Conservation (phyloP, 2,888 invertebrate species). For the Agonopterix subpropinquella region DNA sequence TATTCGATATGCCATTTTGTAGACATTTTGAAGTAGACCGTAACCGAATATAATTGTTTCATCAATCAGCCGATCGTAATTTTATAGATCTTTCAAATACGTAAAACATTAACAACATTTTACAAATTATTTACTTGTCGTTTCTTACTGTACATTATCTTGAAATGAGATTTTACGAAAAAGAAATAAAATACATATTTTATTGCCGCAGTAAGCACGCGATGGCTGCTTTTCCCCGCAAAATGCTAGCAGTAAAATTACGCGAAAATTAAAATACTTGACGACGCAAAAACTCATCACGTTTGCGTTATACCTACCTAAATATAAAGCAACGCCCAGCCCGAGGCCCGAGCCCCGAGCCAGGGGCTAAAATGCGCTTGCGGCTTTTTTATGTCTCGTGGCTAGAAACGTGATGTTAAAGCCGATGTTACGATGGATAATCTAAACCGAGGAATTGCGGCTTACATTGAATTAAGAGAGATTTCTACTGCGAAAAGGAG, state of each 20-base stretch:
- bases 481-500: slow-evolving; percentile 21
- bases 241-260: slow-evolving; percentile 6
- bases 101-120: too few species aligned
- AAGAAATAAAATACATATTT: slow-evolving; percentile 9
- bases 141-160: too few species aligned
- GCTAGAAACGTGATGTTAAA: slow-evolving; percentile 14
- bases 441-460: slow-evolving; percentile 29
- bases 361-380: background rate
- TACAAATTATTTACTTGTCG: too few species aligned
- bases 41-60: too few species aligned
- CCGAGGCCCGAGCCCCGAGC: too few species aligned
- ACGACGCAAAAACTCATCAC: background rate
- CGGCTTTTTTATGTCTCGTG: slow-evolving; percentile 14
- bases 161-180: background rate
- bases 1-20: too few species aligned
- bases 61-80: too few species aligned
- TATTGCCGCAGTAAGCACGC: background rate
- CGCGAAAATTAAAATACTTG: slow-evolving; percentile 13
- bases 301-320: background rate
- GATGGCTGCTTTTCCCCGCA: background rate
- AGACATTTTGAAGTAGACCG: too few species aligned
- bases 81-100: too few species aligned
- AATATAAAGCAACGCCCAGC: too few species aligned
- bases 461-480: slow-evolving; percentile 30
- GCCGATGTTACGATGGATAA: slow-evolving; percentile 25